Percentiles rank a stretch among this genome's conserved stretches.
Evolutionary conservation across 1,140 invertebrate genomes (phyloP).

Genomic region (Drosophila ambigua): DNA sequence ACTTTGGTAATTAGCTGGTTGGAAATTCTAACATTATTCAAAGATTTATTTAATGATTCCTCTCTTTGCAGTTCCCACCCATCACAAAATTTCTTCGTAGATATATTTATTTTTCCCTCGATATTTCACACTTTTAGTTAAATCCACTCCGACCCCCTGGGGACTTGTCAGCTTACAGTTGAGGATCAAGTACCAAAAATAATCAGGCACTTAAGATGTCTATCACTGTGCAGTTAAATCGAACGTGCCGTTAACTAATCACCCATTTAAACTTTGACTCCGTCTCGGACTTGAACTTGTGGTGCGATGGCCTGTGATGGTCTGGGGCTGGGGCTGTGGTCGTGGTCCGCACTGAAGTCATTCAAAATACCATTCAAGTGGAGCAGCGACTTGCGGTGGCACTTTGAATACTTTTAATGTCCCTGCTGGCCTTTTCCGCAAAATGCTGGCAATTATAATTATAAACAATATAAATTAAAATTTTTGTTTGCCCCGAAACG

Average conservation of each 20-base stretch:
- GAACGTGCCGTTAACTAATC: slow-evolving; percentile 66
- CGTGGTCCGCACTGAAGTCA: not conserved
- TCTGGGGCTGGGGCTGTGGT: too few relatives aligned
- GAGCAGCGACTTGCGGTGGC: slow-evolving; percentile 25
- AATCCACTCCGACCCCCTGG: too few relatives aligned
- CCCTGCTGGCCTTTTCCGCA: slow-evolving; percentile 63
- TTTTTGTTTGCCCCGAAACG: slow-evolving; percentile 52
- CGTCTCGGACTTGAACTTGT: slow-evolving; percentile 57
- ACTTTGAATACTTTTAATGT: slow-evolving; percentile 64
- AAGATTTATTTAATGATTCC: too few relatives aligned
- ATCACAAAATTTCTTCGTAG: too few relatives aligned
- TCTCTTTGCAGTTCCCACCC: too few relatives aligned
- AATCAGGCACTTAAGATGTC: slow-evolving; percentile 43
- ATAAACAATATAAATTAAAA: slow-evolving; percentile 72
- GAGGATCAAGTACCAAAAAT: slow-evolving; percentile 31
- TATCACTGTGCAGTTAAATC: slow-evolving; percentile 46
- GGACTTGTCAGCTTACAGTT: not conserved
- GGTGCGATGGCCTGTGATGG: slow-evolving; percentile 26
- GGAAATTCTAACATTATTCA: too few relatives aligned
- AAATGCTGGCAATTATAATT: slow-evolving; percentile 73
- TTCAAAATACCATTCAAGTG: slow-evolving; percentile 30
- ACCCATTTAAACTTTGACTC: slow-evolving; percentile 50
- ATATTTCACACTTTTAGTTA: too few relatives aligned
- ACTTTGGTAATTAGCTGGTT: too few relatives aligned
- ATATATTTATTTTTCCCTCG: too few relatives aligned